Evolutionary conservation across 2,797 vertebrate species (phyloP), one percentile per base, ranked within the genome.

Genomic region (Syndactyla subalaris): DNA sequence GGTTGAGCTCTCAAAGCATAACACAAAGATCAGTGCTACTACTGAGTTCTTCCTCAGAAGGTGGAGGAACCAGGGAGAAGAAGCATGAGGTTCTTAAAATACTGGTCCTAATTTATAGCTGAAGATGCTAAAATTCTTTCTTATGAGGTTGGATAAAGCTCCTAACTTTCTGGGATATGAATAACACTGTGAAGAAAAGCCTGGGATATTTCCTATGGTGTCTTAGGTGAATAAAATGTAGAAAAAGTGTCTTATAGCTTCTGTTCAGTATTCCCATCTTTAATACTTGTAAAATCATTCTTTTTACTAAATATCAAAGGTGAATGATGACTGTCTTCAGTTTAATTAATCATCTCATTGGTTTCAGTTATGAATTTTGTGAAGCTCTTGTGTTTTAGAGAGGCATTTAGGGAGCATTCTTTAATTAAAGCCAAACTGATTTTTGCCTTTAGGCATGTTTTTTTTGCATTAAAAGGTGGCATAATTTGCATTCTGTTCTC

Each of bases 341-440:
- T 93, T 59, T 86, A 92, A 92, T 94, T 94, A 94, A 83, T 70
- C 45, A 72, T 91, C 58, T 76, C 52, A 29, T 39, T 88, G 82
- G 45, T 63, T 91, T 83, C 71, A 84, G 73, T 88, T 92, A 94
- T 27, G 67, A 86, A 84, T 89, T 94, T 84, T 88, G 76, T 72
- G 91, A 71, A 71, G 72, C 84, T 93, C 86, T 63, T 87, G 74
- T 87, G 75, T 90, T 92, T 96, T n/a, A 58, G 51, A 49, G 26
- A 68, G 77, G 58, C 73, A 92, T 94, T 94, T 88, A 83, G 92
- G 79, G 87, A 93, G 66, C 73, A n/a, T 77, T 91, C 71, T 71
- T 92, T 93, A 95, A 93, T 94, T 94, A 96, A 92, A 88, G 55
- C 39, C 66, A 71, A 88, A 81, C 27, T 51, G 62, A 61, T 84